Evolutionary conservation across 2,888 invertebrate species (phyloP), one percentile per base, ranked within the genome.

Genomic region (Empis livida): DNA sequence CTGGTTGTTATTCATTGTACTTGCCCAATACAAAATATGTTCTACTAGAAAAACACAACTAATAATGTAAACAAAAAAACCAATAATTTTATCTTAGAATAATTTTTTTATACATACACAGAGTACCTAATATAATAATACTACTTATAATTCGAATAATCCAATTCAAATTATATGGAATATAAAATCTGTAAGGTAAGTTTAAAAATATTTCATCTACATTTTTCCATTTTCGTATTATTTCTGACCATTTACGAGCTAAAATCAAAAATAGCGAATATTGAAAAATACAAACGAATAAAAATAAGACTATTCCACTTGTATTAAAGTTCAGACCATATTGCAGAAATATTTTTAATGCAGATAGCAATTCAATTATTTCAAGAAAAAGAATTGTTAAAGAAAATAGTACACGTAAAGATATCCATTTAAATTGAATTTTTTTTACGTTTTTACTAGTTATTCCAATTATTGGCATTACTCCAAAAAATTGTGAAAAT

Each of bases 391-490:
- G 5, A 5, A 20, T 20, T 20, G 54, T 1, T 10, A 61, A 1
- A 0, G 62, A 55, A 3, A 53, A 17, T 3, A 64, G 3, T 47
- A 61, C 57, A 44, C 55, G 59, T 3, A 58, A 2, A 1, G 67
- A 61, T 44, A 55, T 60, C 10, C 60, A 52, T 9, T 59, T 50
- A 44, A 66, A 68, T 2, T 56, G 56, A 11, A 65, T 31, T 11
- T 54, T 51, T 14, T 58, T 58, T 0, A 65, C 67, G 56, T 73
- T 70, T 0, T 64, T 46, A 2, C 63, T 63, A 35, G 60, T 62
- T 2, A 75, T 56, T 2, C 74, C 75, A 44, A 60, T 57, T 1
- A 77, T 67, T 1, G 77, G 77, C 62, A 78, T 65, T 35, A 76
- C 49, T 4, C 71, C 72, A 50, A 77, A 75, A 35, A 66, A 71